phyloP scores from a whole-genome alignment of 2,797 vertebrate species.

The Anguilla megastoma region DNA sequence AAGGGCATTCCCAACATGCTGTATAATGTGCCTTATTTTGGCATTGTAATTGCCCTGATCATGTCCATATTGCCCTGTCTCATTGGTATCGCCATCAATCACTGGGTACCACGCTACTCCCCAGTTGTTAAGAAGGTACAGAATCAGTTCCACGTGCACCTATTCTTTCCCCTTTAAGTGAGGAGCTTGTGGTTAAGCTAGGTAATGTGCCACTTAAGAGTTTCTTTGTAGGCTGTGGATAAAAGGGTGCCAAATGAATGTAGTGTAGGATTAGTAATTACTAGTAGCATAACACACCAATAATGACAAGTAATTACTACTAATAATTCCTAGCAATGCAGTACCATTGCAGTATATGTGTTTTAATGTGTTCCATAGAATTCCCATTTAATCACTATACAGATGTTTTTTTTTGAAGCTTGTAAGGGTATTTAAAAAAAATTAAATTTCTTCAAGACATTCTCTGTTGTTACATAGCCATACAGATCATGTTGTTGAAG shows the following conservation, averaged over 20 bases:
- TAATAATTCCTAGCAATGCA: not conserved
- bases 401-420: not conserved
- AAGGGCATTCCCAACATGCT: constrained; percentile 70
- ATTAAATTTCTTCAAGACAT: not conserved
- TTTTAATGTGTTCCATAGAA: not conserved
- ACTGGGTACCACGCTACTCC: constrained; percentile 74
- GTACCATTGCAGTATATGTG: not conserved
- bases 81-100: constrained; percentile 74
- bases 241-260: not conserved
- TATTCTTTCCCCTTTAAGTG: not conserved
- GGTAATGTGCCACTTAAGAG: not conserved
- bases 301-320: no score
- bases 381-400: not conserved
- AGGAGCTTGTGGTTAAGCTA: not conserved
- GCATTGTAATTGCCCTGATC: constrained; percentile 68
- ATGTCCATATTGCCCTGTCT: constrained; percentile 75
- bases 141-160: not conserved
- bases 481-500: not conserved
- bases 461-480: not conserved
- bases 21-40: constrained; percentile 73
- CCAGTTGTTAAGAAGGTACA: constrained; percentile 72
- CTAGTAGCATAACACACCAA: no score
- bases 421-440: not conserved
- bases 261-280: not conserved
- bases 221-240: not conserved